Conservation (phyloP, 1,140 invertebrate species). For the Aphidius gifuensis region DNA sequence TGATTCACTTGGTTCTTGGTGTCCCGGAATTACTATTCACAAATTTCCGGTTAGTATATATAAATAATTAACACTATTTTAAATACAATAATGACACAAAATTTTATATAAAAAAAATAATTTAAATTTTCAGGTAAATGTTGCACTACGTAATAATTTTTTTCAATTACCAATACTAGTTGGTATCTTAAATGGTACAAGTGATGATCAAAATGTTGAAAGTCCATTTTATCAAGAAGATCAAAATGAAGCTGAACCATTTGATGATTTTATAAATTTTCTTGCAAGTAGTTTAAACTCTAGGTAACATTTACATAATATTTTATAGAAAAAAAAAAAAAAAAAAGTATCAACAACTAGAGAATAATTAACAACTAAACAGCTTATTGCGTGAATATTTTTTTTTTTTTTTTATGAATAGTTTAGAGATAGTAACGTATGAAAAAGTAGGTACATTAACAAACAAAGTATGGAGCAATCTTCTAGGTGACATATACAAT, state of each 20-base stretch:
- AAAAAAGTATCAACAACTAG: neutral
- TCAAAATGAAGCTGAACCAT: slow-evolving; percentile 39
- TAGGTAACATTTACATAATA: slow-evolving; percentile 36
- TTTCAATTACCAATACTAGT: slow-evolving; percentile 43
- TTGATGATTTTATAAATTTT: slow-evolving; percentile 46
- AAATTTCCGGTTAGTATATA: slow-evolving; percentile 26
- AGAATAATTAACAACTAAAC: neutral
- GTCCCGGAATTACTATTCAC: slow-evolving; percentile 33
- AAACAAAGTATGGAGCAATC: slow-evolving; percentile 60
- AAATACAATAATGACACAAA: neutral
- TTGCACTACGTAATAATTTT: slow-evolving; percentile 45
- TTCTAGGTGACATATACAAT: slow-evolving; percentile 58
- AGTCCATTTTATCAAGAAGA: slow-evolving; percentile 34
- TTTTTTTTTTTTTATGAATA: slow-evolving; percentile 27
- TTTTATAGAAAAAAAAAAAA: slow-evolving; percentile 12
- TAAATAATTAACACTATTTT: neutral
- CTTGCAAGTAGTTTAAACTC: slow-evolving; percentile 46
- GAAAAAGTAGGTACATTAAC: slow-evolving; percentile 58
- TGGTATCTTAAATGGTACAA: slow-evolving; percentile 47
- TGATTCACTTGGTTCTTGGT: slow-evolving; percentile 46
- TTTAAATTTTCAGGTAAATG: slow-evolving; percentile 25
- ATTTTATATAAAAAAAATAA: slow-evolving; percentile 6
- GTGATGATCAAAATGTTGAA: slow-evolving; percentile 34
- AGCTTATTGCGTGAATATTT: neutral
- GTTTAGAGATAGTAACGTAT: slow-evolving; percentile 51